phyloP scores from a whole-genome alignment of 2,888 invertebrate genomes.

The Vannuccia rotundouncinata region DNA sequence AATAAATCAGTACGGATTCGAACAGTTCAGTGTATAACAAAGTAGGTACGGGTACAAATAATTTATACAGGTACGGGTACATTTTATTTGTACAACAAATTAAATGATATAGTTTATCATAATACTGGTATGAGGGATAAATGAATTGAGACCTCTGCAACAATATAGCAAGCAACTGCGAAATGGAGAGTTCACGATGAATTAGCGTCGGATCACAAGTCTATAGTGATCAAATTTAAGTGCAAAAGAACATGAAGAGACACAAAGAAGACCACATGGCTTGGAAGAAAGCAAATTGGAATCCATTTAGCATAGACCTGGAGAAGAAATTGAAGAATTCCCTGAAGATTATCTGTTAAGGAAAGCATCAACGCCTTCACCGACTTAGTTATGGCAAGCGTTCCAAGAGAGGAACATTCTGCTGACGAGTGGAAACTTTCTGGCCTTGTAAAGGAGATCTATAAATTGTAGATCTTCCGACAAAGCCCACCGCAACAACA shows the following conservation, averaged over 20 bases:
- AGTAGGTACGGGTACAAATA: no score
- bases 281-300: conserved; percentile 17
- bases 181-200: conserved; percentile 20
- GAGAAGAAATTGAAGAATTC: not conserved
- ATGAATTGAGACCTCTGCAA: no score
- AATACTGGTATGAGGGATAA: no score
- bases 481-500: conserved; percentile 19
- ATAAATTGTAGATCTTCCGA: conserved; percentile 13
- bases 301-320: not conserved
- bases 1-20: no score
- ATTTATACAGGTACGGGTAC: no score
- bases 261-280: not conserved
- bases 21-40: no score
- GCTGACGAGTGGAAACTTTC: conserved; percentile 3
- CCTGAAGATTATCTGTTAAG: not conserved
- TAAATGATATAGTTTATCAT: no score
- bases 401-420: no score
- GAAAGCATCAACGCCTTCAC: conserved; percentile 4
- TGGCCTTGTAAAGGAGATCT: conserved; percentile 8
- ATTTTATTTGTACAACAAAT: no score
- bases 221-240: not conserved
- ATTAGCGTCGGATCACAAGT: not conserved
- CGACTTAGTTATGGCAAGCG: conserved; percentile 9
- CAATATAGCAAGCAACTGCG: no score
- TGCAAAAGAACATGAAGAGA: conserved; percentile 15